Base-by-base conservation (phyloP, 2,113 vertebrate genomes). In the Sander vitreus region DNA sequence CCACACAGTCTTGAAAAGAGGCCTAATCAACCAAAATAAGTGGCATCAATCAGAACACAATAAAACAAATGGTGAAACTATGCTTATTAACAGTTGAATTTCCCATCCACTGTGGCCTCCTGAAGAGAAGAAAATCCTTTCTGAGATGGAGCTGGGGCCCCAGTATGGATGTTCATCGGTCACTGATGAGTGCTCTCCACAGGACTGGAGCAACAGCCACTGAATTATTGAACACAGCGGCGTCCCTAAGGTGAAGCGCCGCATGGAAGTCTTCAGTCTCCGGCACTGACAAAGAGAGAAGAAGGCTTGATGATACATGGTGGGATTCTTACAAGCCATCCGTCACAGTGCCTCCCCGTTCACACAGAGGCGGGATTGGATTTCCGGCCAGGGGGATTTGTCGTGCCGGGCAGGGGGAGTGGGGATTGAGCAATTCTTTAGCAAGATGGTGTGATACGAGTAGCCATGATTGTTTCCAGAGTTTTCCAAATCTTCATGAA, bases 211-310 rank as follows among this genome's bases (percentile, higher is more conserved):
- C 88, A 91, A 91, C 89, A 91, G 83, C 77, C 80, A 1, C 91
- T 93, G 90, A 94, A 93, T 94, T 93, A 94, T 93, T 93, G 85
- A 94, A 89, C 83, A 64, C 30, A 21, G 62, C 76, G 2, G 79
- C 48, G 45, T 93, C 89, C 90, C 89, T 83, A 67, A 91, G 87
- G 89, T 91, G 89, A 72, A 80, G 50, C 60, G 48, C 87, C 1
- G 47, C 82, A 48, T 91, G 93, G 86, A 91, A 90, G 91, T 91
- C 88, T 89, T 92, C 91, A 68, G 85, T 93, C 90, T 92, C 71
- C 76, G 8, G 63, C 39, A 63, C 82, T 88, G 90, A 92, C 89
- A 92, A 88, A 87, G 90, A 78, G 68, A 90, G 1, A 57, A 5
- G 85, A 72, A 0, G 76, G 7, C 78, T 85, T 84, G 89, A 91